Base-by-base conservation (phyloP, 2,113 vertebrate genomes). In the Datnioides undecimradiatus region DNA sequence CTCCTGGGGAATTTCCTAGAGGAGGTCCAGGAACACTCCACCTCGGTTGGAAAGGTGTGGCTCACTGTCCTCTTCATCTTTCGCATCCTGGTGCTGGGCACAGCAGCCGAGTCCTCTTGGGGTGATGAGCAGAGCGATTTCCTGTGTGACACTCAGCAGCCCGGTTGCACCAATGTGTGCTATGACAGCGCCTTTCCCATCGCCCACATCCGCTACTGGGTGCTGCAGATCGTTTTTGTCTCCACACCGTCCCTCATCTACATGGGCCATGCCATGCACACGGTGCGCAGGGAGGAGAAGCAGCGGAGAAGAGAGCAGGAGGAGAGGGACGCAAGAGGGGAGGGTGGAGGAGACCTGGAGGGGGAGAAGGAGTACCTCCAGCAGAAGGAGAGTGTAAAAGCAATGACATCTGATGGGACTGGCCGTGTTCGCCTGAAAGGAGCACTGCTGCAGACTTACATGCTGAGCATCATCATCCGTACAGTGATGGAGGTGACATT, bases 141-240 rank as follows among this genome's bases (percentile, higher is more conserved):
- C 92, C 94, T 94, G 85, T 99, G 98, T 0, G 97, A 99, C 83
- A 99, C 97, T 0, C 92, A 95, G 57, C 97, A 99, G 86, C 98
- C 98, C 0, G 98, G 98, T 54, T 99, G 98, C 0, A 96, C 96
- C 86, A 99, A 99, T 0, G 98, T 99, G 11, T 99, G 98, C 90
- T 99, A 99, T 0, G 97, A 99, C 93, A 96, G 95, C 38, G 97
- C 97, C 68, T 99, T 99, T 90, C 98, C 98, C 83, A 99, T 99
- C 63, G 98, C 98, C 49, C 98, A 99, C 34, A 98, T 99, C 51
- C 96, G 98, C 59, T 99, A 97, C 51, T 99, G 98, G 98, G 97
- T 99, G 36, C 95, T 99, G 14, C 98, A 99, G 94, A 97, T 99
- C 48, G 97, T 99, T 78, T 99, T 99, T 0, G 98, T 99, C 10